A percentile compares a stretch with the other conserved stretches of the same genome.
Conservation (phyloP, 2,797 vertebrate genomes). For the Xenops minutus region DNA sequence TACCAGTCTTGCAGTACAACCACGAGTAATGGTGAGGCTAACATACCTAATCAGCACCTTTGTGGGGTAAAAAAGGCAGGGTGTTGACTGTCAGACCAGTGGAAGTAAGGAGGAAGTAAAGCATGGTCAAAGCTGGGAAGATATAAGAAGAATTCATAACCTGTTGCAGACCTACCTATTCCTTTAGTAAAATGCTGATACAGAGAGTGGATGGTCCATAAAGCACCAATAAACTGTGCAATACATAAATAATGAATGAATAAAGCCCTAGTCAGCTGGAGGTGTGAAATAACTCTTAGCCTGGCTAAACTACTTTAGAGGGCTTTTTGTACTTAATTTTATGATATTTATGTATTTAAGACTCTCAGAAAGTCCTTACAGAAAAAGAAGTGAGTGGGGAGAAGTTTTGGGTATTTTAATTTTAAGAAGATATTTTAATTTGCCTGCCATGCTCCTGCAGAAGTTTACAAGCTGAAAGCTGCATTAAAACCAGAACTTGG, state of each 20-base stretch:
- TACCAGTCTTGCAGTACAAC: background rate
- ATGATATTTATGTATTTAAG: background rate
- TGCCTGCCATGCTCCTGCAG: background rate
- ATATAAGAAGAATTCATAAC: background rate
- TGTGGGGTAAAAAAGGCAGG: background rate
- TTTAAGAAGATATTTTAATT: background rate
- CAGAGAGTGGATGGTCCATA: background rate
- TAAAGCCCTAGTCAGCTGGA: background rate
- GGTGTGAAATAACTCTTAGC: background rate
- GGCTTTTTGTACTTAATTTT: background rate
- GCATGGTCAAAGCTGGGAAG: background rate
- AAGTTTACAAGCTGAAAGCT: slow-evolving; percentile 37
- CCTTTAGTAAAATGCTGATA: background rate
- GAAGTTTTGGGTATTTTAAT: background rate
- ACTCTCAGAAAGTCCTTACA: background rate
- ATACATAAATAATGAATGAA: background rate
- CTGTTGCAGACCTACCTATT: background rate
- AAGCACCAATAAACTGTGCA: background rate
- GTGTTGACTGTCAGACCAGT: background rate
- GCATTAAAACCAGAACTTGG: background rate
- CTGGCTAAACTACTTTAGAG: background rate
- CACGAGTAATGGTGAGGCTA: background rate
- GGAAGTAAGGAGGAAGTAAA: background rate
- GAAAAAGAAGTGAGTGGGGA: background rate
- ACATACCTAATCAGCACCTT: background rate